These are phyloP conservation scores for Hoplias malabaricus DNA, from an alignment of 2,113 vertebrate genomes.

Conservation along the genomic window DNA sequence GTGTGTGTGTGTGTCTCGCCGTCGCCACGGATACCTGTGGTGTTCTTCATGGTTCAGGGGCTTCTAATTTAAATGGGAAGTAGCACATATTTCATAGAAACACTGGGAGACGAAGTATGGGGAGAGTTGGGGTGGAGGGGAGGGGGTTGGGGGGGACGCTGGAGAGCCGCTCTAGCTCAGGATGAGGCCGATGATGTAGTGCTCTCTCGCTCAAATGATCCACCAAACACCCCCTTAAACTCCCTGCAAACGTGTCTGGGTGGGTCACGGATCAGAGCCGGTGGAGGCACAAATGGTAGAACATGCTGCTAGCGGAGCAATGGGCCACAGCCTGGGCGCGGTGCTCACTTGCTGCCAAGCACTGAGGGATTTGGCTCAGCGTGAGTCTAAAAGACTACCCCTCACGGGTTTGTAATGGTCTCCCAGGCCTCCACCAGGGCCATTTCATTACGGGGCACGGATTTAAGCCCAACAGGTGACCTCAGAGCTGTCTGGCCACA, in stretches of 20 bases:
- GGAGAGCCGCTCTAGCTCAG: conserved; percentile 27
- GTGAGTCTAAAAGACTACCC: conserved; percentile 9
- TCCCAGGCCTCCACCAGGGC: neutral
- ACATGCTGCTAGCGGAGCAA: conserved; percentile 36
- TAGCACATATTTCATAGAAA: conserved; percentile 98
- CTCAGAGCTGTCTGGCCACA: neutral
- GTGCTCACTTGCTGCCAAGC: conserved; percentile 14
- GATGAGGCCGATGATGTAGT: conserved; percentile 45
- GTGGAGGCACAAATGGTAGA: conserved; percentile 38
- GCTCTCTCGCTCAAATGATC: conserved; percentile 29
- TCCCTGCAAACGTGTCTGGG: neutral
- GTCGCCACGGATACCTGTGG: conserved; percentile 91
- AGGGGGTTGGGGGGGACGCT: neutral
- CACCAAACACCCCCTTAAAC: neutral
- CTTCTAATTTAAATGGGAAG: conserved; percentile 99
- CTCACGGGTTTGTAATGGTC: conserved; percentile 19
- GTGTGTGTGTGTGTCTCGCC: conserved; percentile 84
- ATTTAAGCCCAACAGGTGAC: conserved; percentile 22
- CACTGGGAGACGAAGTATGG: conserved; percentile 62
- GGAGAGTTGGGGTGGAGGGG: conserved; percentile 4
- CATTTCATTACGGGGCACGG: neutral
- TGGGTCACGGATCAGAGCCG: conserved; percentile 44
- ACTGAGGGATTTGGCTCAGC: conserved; percentile 31
- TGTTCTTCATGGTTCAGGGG: conserved; percentile 98
- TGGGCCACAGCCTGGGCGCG: conserved; percentile 23